phyloP scores from a whole-genome alignment of 37 sponge, comb jelly and placozoan genomes.

The Theonella swinhoei region DNA sequence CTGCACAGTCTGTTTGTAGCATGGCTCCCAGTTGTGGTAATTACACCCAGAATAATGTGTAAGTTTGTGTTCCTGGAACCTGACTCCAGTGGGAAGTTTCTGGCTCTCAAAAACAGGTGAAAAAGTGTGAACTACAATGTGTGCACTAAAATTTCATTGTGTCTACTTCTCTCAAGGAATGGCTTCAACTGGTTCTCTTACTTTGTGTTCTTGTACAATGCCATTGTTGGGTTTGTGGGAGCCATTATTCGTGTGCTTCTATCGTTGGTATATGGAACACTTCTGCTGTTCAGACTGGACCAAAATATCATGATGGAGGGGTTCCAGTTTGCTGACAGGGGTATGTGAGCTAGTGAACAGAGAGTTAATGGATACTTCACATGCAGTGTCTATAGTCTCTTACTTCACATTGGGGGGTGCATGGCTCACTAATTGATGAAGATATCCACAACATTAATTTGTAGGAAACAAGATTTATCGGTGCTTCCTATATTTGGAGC shows the following conservation, averaged over 20 bases:
- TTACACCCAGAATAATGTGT: neutral
- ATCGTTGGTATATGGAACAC: neutral
- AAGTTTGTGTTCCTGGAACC: neutral
- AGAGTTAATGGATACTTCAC: no score
- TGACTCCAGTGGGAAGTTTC: slow-evolving; percentile 3
- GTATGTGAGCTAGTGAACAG: no score
- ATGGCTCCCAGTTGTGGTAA: neutral
- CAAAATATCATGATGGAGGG: slow-evolving; percentile 31
- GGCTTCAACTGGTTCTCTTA: slow-evolving; percentile 15
- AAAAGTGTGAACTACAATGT: neutral
- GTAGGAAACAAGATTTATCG: slow-evolving; percentile 1
- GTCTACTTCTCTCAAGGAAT: neutral
- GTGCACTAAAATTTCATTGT: neutral
- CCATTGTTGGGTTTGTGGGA: slow-evolving; percentile 9
- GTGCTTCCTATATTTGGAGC: slow-evolving; percentile 19
- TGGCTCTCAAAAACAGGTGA: slow-evolving; percentile 5
- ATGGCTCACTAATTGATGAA: no score
- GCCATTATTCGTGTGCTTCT: slow-evolving; percentile 1
- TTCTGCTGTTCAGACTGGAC: slow-evolving; percentile 41
- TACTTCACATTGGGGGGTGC: no score
- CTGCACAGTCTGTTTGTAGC: neutral
- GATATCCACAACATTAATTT: neutral
- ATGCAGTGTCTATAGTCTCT: no score
- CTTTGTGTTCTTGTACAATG: slow-evolving; percentile 28
- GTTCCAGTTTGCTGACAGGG: slow-evolving; percentile 3